These are phyloP conservation scores for Erannis defoliaria DNA, from an alignment of 2,888 invertebrate genomes.

Conservation along the genomic window DNA sequence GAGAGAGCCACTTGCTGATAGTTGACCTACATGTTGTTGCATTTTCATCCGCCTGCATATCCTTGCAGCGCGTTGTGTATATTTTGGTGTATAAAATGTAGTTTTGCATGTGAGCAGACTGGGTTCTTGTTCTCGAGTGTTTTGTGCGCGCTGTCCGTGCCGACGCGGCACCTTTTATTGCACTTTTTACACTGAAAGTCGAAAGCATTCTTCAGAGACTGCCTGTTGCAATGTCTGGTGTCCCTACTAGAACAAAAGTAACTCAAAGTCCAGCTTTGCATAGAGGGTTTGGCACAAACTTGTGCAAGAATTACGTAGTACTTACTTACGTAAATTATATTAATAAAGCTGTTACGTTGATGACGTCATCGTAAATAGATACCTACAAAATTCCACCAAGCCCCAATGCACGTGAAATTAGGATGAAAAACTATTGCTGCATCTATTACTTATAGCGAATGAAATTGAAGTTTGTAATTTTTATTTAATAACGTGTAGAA, in stretches of 20 bases:
- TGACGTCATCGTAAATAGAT: too few relatives aligned
- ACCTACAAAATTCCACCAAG: too few relatives aligned
- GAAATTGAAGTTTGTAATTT: too few relatives aligned
- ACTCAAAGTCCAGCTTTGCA: neutral
- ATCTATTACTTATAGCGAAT: too few relatives aligned
- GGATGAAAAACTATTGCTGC: too few relatives aligned
- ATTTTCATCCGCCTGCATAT: slow-evolving; percentile 27
- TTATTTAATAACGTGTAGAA: too few relatives aligned
- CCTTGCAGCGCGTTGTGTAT: slow-evolving; percentile 34
- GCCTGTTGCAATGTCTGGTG: slow-evolving; percentile 58
- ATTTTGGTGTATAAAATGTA: slow-evolving; percentile 30
- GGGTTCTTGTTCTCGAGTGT: slow-evolving; percentile 50
- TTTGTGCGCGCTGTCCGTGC: slow-evolving; percentile 53
- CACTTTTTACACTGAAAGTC: slow-evolving; percentile 74
- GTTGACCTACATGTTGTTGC: slow-evolving; percentile 34
- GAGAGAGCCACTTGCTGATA: slow-evolving; percentile 28
- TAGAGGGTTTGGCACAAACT: neutral
- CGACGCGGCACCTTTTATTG: slow-evolving; percentile 63
- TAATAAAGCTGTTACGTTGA: too few relatives aligned
- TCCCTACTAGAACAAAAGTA: slow-evolving; percentile 51
- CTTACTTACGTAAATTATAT: too few relatives aligned
- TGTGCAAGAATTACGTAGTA: too few relatives aligned
- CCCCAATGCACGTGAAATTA: too few relatives aligned
- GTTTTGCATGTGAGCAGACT: slow-evolving; percentile 51
- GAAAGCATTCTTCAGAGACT: slow-evolving; percentile 73